Base-by-base conservation (phyloP, 2,797 vertebrate species). In the Babyrousa celebensis region DNA sequence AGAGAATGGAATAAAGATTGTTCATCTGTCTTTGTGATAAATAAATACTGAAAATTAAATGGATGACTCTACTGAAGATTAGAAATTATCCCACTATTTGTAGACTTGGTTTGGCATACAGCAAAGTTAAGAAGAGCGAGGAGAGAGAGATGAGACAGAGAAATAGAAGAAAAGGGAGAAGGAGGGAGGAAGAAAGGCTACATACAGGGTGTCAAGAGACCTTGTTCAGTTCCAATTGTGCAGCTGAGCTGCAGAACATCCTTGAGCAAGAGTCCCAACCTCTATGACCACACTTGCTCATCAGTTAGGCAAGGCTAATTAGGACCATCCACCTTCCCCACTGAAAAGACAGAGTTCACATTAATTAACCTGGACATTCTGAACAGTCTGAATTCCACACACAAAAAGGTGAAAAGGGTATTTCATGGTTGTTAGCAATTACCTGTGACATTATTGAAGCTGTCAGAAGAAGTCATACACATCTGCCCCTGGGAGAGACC, bases 371-470 rank as follows among this genome's bases (percentile, higher is more conserved):
- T 43, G n/a, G 74, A 93, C 52, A 16, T 84, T 86, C 78, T 94
- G 67, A 94, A 88, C 48, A 88, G 82, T 27, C 87, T 58, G 25
- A 92, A 29, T 3, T 85, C 68, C n/a, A 95, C 8, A 79, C 83
- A 71, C 77, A 77, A 12, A 96, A 94, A 89, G 82, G 93, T 97
- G 67, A 94, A 96, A 96, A 96, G 95, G 56, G 82, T 83, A 75
- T 87, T 85, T 87, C 43, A 58, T n/a, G 67, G 58, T 95, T 93
- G 74, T 90, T 95, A 96, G 85, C 87, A 97, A 95, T 97, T 96
- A 96, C 68, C 88, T 97, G 72, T 91, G 78, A 96, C 94, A 90
- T 97, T 94, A 95, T 92, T 90, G 89, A 94, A 89, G n/a, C 91
- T 94, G 77, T 96, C 95, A 93, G 71, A 86, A 92, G 29, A 43